Conservation (phyloP, 1,140 invertebrate genomes). For the Solenopsis fugax region DNA sequence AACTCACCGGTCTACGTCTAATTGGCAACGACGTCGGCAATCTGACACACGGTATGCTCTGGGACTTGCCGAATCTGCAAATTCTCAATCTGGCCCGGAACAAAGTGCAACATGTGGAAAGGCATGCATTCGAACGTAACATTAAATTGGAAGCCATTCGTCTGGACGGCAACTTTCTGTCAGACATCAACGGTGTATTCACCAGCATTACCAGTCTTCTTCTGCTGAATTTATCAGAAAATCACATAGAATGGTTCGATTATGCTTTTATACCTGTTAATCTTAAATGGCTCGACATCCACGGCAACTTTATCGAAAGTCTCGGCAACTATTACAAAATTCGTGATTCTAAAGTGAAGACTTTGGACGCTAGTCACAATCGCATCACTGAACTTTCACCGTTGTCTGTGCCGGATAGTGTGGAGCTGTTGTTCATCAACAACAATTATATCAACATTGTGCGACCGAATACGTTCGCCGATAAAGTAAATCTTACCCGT, state of each 20-base stretch:
- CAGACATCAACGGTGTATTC: conserved; percentile 95
- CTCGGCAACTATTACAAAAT: conserved; percentile 95
- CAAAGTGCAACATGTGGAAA: conserved; percentile 93
- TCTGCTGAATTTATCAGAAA: conserved; percentile 96
- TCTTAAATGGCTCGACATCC: conserved; percentile 96
- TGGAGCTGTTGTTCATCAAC: conserved; percentile 95
- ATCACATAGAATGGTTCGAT: conserved; percentile 96
- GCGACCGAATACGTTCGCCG: conserved; percentile 93
- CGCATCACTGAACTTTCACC: conserved; percentile 92
- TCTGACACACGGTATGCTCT: conserved; percentile 94
- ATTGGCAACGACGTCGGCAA: conserved; percentile 96
- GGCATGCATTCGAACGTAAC: conserved; percentile 93
- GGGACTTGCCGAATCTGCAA: conserved; percentile 93
- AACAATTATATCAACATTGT: conserved; percentile 94
- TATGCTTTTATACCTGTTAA: conserved; percentile 95
- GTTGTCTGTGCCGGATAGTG: conserved; percentile 94
- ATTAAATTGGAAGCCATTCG: conserved; percentile 93
- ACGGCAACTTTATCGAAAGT: conserved; percentile 94
- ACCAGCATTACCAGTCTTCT: conserved; percentile 92
- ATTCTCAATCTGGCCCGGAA: conserved; percentile 95
- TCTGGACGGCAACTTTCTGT: conserved; percentile 94
- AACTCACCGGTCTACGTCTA: conserved; percentile 93
- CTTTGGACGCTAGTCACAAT: conserved; percentile 95
- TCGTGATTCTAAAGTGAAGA: conserved; percentile 90
- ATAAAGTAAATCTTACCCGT: conserved; percentile 93